phyloP scores from a whole-genome alignment of 1,140 invertebrate species.

The Musca vetustissima region DNA sequence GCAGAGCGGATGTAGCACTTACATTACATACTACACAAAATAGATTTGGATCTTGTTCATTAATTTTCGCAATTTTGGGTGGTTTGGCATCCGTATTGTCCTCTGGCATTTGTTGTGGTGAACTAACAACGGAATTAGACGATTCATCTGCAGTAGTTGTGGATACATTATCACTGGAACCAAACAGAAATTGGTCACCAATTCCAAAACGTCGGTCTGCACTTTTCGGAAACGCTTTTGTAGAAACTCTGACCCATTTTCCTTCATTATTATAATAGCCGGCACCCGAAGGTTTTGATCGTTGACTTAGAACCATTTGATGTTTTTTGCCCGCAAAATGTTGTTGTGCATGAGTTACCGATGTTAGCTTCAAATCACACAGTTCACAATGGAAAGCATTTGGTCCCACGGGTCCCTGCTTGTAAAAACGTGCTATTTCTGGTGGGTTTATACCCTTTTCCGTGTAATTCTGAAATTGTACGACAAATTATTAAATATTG shows the following conservation, averaged over 20 bases:
- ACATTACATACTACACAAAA: conserved; percentile 56
- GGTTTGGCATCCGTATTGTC: not conserved
- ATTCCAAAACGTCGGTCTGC: conserved; percentile 39
- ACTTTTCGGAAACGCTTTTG: conserved; percentile 26
- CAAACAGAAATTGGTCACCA: conserved; percentile 28
- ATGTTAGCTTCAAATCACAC: conserved; percentile 56
- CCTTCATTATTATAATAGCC: conserved; percentile 53
- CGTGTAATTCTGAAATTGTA: conserved; percentile 39
- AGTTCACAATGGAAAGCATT: conserved; percentile 53
- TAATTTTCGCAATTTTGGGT: not conserved
- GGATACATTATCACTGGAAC: not conserved
- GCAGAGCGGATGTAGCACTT: conserved; percentile 51
- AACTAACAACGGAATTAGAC: not conserved
- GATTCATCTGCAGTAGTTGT: not conserved
- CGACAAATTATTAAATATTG: not conserved
- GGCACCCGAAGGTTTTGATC: conserved; percentile 45
- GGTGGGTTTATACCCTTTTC: conserved; percentile 43
- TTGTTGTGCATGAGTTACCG: conserved; percentile 56
- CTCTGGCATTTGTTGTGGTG: not conserved
- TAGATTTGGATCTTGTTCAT: conserved; percentile 24
- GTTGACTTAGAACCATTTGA: conserved; percentile 41
- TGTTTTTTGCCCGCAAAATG: conserved; percentile 58
- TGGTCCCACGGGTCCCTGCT: conserved; percentile 38
- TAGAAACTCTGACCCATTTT: conserved; percentile 53
- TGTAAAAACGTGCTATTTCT: conserved; percentile 42